phyloP scores from a whole-genome alignment of 2,797 vertebrate species.

The Netta rufina region DNA sequence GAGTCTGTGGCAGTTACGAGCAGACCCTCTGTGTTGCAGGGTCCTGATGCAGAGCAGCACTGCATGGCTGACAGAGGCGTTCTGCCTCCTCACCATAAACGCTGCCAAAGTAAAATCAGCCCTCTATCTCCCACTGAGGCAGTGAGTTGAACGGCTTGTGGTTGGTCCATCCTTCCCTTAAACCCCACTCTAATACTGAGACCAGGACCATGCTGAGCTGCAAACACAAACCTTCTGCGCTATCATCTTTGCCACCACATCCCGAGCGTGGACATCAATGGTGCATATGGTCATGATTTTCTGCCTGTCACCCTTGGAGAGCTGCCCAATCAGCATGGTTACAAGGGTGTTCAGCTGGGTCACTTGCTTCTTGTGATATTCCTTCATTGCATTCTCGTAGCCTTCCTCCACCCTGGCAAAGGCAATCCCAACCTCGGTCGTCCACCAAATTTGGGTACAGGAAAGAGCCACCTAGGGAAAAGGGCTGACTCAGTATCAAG shows the following conservation, averaged over 20 bases:
- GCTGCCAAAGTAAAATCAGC: not conserved
- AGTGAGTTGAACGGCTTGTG: not conserved
- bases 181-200: not conserved
- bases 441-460: conserved; percentile 98
- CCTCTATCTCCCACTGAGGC: not conserved
- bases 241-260: conserved; percentile 94
- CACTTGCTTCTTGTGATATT: conserved; percentile 95
- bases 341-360: conserved; percentile 89
- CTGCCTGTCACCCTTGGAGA: conserved; percentile 90
- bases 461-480: conserved; percentile 87
- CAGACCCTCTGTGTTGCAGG: not conserved
- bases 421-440: conserved; percentile 88
- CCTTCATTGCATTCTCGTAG: conserved; percentile 91
- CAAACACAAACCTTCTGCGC: conserved; percentile 85
- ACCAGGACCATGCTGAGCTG: not conserved
- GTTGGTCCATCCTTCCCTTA: not conserved
- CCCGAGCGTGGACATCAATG: conserved; percentile 93
- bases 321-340: conserved; percentile 90
- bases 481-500: not conserved
- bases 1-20: not conserved
- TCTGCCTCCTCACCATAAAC: not conserved
- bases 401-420: conserved; percentile 92
- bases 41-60: not conserved
- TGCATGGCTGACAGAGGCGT: not conserved
- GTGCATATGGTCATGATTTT: conserved; percentile 98